Evolutionary conservation across 2,888 invertebrate species (phyloP), one percentile per base, ranked within the genome.

Genomic region (Dorcus hopei): DNA sequence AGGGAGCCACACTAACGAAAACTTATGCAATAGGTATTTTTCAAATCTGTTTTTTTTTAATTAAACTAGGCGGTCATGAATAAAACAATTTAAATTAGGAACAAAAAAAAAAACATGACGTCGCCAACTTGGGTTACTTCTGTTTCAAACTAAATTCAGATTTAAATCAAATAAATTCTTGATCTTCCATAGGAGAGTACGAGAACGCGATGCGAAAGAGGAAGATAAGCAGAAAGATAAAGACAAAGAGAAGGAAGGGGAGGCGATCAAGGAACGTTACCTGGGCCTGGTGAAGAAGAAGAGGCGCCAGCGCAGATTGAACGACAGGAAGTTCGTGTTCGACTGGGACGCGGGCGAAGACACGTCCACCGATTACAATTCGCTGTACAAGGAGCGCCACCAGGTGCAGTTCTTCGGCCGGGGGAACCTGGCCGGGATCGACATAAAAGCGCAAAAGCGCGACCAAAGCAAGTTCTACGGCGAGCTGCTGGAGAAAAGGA

Each of bases 311-410:
- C 83, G 99, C 14, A 83, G 98, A 61, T 80, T 99, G 43, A 99
- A 99, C 80, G 99, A 99, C 75, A 84, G 98, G 11, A 99, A 99
- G 80, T 99, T 99, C 82, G 98, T 99, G 0, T 99, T 99, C 79
- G 99, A 99, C 79, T 99, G 99, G 99, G 99, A 99, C 80, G 97
- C 96, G 0, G 91, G 93, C 0, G 99, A 99, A 79, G 99, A 99
- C 73, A 99, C 99, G 0, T 95, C 97, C 2, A 89, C 91, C 62
- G 99, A 99, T 81, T 99, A 99, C 74, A 99, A 99, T 78, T 87
- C 89, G 60, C 81, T 99, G 19, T 99, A 99, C 74, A 98, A 97
- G 78, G 95, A 97, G 69, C 85, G 93, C 50, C 98, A 99, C 80
- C 94, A 97, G 80, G 93, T 96, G 4, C 97, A 97, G 80, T 97